Evolutionary conservation across 2,888 invertebrate species (phyloP).

Genomic region (Gryllus longicercus): DNA sequence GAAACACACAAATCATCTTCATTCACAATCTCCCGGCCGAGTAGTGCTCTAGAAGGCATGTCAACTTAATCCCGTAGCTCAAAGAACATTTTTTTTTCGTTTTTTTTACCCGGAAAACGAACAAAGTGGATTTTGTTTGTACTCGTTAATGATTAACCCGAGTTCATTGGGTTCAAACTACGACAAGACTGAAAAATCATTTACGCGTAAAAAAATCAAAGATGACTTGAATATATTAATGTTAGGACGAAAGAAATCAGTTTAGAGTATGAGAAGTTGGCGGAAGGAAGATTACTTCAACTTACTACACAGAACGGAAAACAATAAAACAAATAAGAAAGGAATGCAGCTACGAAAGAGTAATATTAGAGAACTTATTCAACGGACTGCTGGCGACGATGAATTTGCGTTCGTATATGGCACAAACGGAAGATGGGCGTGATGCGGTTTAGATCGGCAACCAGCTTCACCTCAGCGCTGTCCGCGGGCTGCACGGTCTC

Average conservation of each 20-base stretch:
- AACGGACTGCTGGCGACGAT: conserved; percentile 2
- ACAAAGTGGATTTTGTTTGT: conserved; percentile 10
- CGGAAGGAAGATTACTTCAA: not conserved
- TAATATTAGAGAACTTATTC: not conserved
- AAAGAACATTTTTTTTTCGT: not conserved
- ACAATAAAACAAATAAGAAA: not conserved
- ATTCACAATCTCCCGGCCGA: not conserved
- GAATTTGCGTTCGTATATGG: conserved; percentile 17
- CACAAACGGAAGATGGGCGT: conserved; percentile 3
- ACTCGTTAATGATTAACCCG: conserved; percentile 2
- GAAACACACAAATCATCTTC: not conserved
- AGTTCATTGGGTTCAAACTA: not conserved
- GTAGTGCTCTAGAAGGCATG: not conserved
- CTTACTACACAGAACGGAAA: conserved; percentile 17
- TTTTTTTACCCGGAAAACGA: not conserved
- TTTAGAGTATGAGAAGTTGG: not conserved
- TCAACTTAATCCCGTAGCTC: conserved; percentile 5
- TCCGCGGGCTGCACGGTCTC: not conserved
- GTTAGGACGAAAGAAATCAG: not conserved
- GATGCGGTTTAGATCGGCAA: not conserved
- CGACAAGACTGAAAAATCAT: too few species aligned
- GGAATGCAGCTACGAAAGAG: not conserved
- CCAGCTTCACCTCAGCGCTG: not conserved
- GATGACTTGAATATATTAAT: not conserved
- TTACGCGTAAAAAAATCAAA: too few species aligned